A percentile compares a stretch with the other conserved stretches of the same genome.
phyloP scores from a whole-genome alignment of 1,140 invertebrate species.

The Heliothis subflexa region DNA sequence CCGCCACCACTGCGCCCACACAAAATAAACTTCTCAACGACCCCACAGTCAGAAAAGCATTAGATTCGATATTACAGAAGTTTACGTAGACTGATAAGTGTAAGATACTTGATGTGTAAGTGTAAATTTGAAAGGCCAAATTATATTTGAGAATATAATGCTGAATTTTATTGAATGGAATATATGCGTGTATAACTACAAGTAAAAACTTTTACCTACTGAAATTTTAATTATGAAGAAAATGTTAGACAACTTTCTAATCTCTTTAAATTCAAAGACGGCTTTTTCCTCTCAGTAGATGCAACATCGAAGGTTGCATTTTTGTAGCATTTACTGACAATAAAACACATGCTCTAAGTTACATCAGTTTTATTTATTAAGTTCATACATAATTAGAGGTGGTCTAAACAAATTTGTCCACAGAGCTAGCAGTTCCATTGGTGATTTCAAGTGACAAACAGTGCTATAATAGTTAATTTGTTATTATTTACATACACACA shows the following conservation, averaged over 20 bases:
- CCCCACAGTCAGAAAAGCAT: constrained; percentile 91
- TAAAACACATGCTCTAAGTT: constrained; percentile 50
- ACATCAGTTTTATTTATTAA: constrained; percentile 70
- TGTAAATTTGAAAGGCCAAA: background rate
- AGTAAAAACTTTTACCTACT: background rate
- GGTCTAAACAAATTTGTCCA: constrained; percentile 71
- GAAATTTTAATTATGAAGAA: background rate
- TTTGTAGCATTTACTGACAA: constrained; percentile 34
- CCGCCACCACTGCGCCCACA: constrained; percentile 48
- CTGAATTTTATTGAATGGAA: background rate
- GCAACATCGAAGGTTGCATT: background rate
- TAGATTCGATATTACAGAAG: constrained; percentile 90
- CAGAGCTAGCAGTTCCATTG: constrained; percentile 72
- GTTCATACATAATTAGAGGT: constrained; percentile 78
- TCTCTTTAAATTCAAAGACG: background rate
- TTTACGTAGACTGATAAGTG: constrained; percentile 60
- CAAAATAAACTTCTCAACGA: constrained; percentile 88
- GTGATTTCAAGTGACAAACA: constrained; percentile 74
- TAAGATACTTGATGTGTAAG: background rate
- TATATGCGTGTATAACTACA: background rate
- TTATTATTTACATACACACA: constrained; percentile 67
- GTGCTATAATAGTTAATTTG: constrained; percentile 67
- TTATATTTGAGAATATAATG: background rate
- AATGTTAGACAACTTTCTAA: too few relatives aligned
- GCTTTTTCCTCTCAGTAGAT: background rate